phyloP scores from a whole-genome alignment of 2,113 vertebrate species.

The Empidonax traillii region DNA sequence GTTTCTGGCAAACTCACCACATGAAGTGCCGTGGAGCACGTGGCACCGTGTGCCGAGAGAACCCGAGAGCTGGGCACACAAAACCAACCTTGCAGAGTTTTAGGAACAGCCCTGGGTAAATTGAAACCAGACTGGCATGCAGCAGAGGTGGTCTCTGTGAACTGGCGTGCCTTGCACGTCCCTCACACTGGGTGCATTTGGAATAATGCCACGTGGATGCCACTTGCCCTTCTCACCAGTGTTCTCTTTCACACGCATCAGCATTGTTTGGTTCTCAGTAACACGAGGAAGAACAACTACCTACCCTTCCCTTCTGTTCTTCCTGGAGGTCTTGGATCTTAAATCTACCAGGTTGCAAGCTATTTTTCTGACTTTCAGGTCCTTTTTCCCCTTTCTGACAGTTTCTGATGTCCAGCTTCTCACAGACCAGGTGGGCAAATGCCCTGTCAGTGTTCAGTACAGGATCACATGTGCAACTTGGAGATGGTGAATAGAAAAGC shows the following conservation, averaged over 20 bases:
- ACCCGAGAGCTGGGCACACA: not conserved
- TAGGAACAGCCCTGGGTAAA: not conserved
- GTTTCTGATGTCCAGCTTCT: not conserved
- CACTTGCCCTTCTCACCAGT: not conserved
- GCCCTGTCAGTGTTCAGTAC: not conserved
- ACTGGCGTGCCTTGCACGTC: accelerated
- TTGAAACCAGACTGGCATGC: not conserved
- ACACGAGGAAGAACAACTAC: not conserved
- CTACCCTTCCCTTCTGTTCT: not conserved
- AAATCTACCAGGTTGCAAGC: not conserved
- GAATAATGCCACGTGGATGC: accelerated
- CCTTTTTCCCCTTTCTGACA: not conserved
- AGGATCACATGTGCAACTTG: not conserved
- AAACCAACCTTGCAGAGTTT: not conserved
- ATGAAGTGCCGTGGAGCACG: accelerated
- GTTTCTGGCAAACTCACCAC: not conserved
- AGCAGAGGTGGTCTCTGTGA: not conserved
- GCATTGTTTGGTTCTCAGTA: not conserved
- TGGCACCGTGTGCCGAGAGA: not conserved
- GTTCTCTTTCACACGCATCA: not conserved
- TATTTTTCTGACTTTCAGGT: not conserved
- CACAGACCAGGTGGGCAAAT: not conserved
- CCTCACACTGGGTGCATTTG: accelerated
- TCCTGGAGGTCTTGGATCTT: not conserved
- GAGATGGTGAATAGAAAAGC: constrained; percentile 21